phyloP scores from a whole-genome alignment of 2,797 vertebrate species.

The Ciconia nigra region DNA sequence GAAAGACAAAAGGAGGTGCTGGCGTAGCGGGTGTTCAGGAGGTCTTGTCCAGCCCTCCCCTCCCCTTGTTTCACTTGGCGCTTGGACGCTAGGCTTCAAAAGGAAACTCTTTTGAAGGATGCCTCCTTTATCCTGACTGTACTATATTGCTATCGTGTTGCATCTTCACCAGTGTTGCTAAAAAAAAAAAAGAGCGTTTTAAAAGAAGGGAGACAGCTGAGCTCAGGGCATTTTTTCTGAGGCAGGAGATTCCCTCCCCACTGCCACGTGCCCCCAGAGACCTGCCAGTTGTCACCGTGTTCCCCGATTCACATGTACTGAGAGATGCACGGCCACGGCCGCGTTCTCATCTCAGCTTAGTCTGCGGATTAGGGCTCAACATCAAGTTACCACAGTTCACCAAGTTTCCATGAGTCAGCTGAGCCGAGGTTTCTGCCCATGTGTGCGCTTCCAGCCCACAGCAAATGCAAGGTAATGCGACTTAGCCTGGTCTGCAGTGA shows the following conservation, averaged over 20 bases:
- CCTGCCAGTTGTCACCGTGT: neutral
- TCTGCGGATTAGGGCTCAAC: slow-evolving; percentile 2
- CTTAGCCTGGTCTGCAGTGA: neutral
- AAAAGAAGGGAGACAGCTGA: neutral
- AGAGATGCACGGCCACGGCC: rapidly evolving
- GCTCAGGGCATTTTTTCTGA: neutral
- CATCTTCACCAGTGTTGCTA: neutral
- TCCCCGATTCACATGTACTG: neutral
- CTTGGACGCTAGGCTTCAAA: neutral
- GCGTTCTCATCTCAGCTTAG: neutral
- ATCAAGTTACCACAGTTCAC: neutral
- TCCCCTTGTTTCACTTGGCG: neutral
- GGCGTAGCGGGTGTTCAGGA: neutral
- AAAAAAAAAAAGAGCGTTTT: neutral
- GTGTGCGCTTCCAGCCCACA: neutral
- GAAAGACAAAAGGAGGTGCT: neutral
- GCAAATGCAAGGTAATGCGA: neutral
- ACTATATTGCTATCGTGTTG: neutral
- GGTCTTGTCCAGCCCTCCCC: neutral
- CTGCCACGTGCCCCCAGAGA: neutral
- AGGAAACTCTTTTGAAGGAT: neutral
- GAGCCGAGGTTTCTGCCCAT: neutral
- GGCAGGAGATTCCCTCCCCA: neutral
- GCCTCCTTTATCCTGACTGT: neutral
- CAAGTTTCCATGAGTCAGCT: slow-evolving; percentile 55